These are phyloP conservation scores for Gymnothorax javanicus DNA, from an alignment of 2,797 vertebrate species.

Conservation along the genomic window DNA sequence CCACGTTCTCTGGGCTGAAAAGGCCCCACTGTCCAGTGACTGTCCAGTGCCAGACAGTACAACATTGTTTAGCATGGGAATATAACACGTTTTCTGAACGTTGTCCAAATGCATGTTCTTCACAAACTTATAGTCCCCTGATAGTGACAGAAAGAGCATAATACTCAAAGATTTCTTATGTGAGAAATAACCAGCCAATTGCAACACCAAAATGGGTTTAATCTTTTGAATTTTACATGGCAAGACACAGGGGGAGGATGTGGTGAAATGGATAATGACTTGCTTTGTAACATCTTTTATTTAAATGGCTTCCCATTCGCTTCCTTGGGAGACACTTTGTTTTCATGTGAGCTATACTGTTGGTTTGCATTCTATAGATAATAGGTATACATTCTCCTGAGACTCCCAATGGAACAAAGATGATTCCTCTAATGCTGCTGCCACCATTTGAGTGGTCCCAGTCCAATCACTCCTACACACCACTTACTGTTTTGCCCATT, in stretches of 20 bases:
- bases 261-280: constrained; percentile 9
- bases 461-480: constrained; percentile 22
- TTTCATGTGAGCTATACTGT: background rate
- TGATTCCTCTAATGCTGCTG: constrained; percentile 18
- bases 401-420: constrained; percentile 15
- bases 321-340: background rate
- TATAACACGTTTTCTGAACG: background rate
- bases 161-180: background rate
- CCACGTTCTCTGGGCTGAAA: too few species aligned
- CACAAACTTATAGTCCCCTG: background rate
- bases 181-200: background rate
- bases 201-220: background rate
- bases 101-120: background rate
- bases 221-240: constrained; percentile 14
- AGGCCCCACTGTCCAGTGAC: too few species aligned
- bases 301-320: constrained; percentile 13
- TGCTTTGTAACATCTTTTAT: constrained; percentile 11
- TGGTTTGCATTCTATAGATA: constrained; percentile 18
- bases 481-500: constrained; percentile 1
- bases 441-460: constrained; percentile 12
- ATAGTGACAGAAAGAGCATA: background rate
- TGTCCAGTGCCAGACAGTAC: too few species aligned
- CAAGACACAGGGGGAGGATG: constrained; percentile 16
- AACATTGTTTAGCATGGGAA: background rate
- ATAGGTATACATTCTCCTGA: constrained; percentile 4